phyloP scores from a whole-genome alignment of 1,140 invertebrate species.

The Drosophila rufa region DNA sequence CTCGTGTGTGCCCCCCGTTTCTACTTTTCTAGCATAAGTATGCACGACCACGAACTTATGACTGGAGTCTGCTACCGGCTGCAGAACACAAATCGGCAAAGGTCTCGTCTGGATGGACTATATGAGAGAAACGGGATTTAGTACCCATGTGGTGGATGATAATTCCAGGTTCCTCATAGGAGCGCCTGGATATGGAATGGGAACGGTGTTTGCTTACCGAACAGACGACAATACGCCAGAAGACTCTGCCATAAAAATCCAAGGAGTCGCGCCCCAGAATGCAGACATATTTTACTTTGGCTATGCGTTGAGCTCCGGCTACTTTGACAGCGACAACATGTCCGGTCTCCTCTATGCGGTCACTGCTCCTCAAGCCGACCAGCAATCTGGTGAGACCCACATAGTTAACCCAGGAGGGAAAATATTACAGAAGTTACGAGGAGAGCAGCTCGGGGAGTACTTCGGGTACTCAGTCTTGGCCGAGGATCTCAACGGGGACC shows the following conservation, averaged over 20 bases:
- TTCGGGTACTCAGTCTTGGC: conserved; percentile 91
- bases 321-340: conserved; percentile 64
- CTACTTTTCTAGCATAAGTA: conserved; percentile 37
- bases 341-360: conserved; percentile 66
- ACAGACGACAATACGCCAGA: too few relatives aligned
- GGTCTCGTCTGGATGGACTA: conserved; percentile 60
- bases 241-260: neutral
- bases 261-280: too few relatives aligned
- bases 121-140: conserved; percentile 86
- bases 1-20: conserved; percentile 78
- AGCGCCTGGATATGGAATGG: conserved; percentile 84
- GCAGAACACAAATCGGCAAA: conserved; percentile 50
- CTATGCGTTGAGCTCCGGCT: conserved; percentile 71
- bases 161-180: conserved; percentile 86
- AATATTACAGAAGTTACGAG: conserved; percentile 78
- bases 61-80: conserved; percentile 85
- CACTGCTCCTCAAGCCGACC: conserved; percentile 71
- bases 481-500: conserved; percentile 90
- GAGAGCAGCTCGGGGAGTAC: conserved; percentile 90
- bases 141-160: conserved; percentile 85
- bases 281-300: conserved; percentile 60
- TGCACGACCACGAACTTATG: conserved; percentile 65
- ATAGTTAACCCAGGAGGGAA: conserved; percentile 46
- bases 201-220: neutral
- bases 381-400: conserved; percentile 72